phyloP scores from a whole-genome alignment of 2,797 vertebrate genomes.

The Heterohyrax brucei region DNA sequence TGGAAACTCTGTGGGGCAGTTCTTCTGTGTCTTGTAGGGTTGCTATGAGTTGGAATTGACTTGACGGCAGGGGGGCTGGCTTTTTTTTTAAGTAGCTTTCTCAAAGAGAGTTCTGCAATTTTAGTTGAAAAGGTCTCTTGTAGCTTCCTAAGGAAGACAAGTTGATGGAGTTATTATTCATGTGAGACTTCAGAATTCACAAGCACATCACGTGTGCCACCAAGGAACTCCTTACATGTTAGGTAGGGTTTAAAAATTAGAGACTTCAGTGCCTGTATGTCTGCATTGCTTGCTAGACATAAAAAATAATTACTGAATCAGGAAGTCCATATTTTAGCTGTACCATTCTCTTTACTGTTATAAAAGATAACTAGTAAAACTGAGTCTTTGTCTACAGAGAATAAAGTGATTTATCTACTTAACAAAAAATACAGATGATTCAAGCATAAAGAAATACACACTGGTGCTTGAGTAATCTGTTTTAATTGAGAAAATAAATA shows the following conservation, averaged over 20 bases:
- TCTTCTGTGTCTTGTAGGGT: too few species aligned
- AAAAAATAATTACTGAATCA: constrained; percentile 54
- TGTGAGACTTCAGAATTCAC: constrained; percentile 16
- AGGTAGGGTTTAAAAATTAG: constrained; percentile 22
- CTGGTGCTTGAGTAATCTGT: not conserved
- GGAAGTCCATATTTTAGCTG: constrained; percentile 1
- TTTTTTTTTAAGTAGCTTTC: not conserved
- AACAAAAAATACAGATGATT: constrained; percentile 51
- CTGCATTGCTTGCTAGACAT: constrained; percentile 1
- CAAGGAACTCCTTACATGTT: not conserved
- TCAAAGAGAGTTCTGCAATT: constrained; percentile 30
- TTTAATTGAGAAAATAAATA: constrained; percentile 9
- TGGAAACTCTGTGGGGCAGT: too few species aligned
- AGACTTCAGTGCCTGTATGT: not conserved
- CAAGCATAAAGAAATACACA: not conserved
- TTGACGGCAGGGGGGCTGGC: too few species aligned
- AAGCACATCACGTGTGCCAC: not conserved
- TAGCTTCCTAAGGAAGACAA: constrained; percentile 24
- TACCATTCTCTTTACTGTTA: not conserved
- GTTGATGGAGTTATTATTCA: constrained; percentile 9
- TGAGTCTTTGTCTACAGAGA: constrained; percentile 41
- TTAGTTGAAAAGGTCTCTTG: constrained; percentile 8
- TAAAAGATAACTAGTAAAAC: constrained; percentile 31
- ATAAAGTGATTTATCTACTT: constrained; percentile 3
- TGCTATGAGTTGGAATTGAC: too few species aligned